Evolutionary conservation across 64 coral and sea anemone genomes (phyloP).

Genomic region (Pachyseris speciosa): DNA sequence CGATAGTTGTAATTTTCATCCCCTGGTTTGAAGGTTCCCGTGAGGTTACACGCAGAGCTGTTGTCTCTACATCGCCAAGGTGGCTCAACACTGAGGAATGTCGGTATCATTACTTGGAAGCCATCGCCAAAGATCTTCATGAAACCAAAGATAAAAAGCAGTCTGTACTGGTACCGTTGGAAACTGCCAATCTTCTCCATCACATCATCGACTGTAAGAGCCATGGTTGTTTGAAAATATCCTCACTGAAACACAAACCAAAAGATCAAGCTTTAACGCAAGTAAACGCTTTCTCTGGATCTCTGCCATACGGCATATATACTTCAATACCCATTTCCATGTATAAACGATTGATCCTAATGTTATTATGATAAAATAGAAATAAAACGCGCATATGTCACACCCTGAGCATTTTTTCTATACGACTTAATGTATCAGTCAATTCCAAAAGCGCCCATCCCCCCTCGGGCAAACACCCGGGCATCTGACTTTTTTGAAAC

Average conservation of each 20-base stretch:
- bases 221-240: slow-evolving; percentile 8
- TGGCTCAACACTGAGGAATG: slow-evolving; percentile 64
- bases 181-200: slow-evolving; percentile 69
- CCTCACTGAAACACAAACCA: neutral
- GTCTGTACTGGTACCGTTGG: slow-evolving; percentile 50
- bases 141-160: slow-evolving; percentile 28
- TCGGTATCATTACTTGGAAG: slow-evolving; percentile 57
- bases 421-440: too few species aligned
- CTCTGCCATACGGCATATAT: too few species aligned
- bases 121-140: slow-evolving; percentile 54
- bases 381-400: too few species aligned
- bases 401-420: too few species aligned
- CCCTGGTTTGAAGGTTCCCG: slow-evolving; percentile 58
- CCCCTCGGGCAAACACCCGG: too few species aligned
- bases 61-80: slow-evolving; percentile 76
- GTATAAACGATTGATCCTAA: too few species aligned
- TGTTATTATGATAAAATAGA: too few species aligned
- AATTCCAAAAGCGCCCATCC: too few species aligned
- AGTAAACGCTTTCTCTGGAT: too few species aligned
- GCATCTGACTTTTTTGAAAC: too few species aligned
- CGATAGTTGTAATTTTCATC: slow-evolving; percentile 64
- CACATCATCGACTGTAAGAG: slow-evolving; percentile 64
- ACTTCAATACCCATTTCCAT: too few species aligned
- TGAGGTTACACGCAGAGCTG: slow-evolving; percentile 64
- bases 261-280: too few species aligned